Evolutionary conservation across 2,113 vertebrate species (phyloP).

Genomic region (Ornithorhynchus anatinus): DNA sequence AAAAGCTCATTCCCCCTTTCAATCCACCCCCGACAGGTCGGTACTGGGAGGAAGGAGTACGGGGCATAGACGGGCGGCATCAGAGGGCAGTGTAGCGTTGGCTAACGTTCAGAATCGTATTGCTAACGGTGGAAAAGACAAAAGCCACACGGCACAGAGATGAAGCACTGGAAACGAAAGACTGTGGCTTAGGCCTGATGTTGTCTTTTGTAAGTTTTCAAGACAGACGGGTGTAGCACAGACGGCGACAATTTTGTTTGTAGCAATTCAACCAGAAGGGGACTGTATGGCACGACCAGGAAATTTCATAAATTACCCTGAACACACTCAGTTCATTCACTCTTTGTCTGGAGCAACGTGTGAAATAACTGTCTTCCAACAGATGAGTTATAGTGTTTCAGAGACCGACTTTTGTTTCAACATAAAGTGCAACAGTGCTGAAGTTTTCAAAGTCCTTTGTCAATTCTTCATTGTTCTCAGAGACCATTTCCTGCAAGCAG

Average conservation of each 20-base stretch:
- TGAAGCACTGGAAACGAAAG: slow-evolving; percentile 68
- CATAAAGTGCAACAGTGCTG: slow-evolving; percentile 99
- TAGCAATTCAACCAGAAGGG: slow-evolving; percentile 71
- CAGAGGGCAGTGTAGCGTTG: slow-evolving; percentile 75
- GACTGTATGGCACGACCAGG: slow-evolving; percentile 69
- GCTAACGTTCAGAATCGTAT: slow-evolving; percentile 73
- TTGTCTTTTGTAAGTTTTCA: slow-evolving; percentile 66
- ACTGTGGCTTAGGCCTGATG: slow-evolving; percentile 68
- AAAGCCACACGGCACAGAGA: slow-evolving; percentile 69
- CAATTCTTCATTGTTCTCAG: slow-evolving; percentile 69
- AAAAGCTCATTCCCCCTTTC: slow-evolving; percentile 62
- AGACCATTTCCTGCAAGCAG: slow-evolving; percentile 64
- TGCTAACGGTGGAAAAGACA: slow-evolving; percentile 75
- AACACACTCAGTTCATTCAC: slow-evolving; percentile 69
- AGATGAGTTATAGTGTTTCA: slow-evolving; percentile 69
- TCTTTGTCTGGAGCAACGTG: slow-evolving; percentile 74
- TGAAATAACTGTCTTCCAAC: slow-evolving; percentile 69
- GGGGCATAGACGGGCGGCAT: slow-evolving; percentile 74
- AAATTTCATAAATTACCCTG: slow-evolving; percentile 68
- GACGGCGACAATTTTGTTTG: slow-evolving; percentile 69
- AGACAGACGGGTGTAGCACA: slow-evolving; percentile 63
- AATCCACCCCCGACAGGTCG: slow-evolving; percentile 69
- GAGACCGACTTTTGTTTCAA: slow-evolving; percentile 77
- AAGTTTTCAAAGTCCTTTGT: slow-evolving; percentile 83
- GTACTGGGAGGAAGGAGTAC: slow-evolving; percentile 38